phyloP scores from a whole-genome alignment of 2,888 invertebrate genomes.

The Linnaemya tessellans region DNA sequence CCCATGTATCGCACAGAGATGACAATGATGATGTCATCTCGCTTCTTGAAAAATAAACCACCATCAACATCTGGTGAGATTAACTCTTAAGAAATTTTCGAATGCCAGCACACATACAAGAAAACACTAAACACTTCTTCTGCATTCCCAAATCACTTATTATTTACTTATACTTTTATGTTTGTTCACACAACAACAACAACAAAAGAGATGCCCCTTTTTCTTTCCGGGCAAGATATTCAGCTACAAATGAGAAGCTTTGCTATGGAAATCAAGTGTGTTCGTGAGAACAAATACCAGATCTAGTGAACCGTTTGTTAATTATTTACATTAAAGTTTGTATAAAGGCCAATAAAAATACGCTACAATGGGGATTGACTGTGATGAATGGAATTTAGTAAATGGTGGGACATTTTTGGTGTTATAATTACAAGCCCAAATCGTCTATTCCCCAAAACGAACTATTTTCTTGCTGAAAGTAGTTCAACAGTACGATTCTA shows the following conservation, averaged over 20 bases:
- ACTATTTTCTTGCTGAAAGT: too few species aligned
- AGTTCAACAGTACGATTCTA: too few species aligned
- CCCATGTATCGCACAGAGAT: conserved; percentile 20
- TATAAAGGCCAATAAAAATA: neutral
- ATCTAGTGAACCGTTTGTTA: neutral
- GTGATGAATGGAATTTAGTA: neutral
- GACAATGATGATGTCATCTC: conserved; percentile 58
- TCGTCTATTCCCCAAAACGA: too few species aligned
- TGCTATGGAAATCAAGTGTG: conserved; percentile 35
- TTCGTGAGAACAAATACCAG: conserved; percentile 38
- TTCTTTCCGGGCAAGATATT: neutral
- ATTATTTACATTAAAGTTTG: conserved; percentile 12
- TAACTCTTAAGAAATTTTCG: conserved; percentile 77
- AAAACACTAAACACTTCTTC: conserved; percentile 26
- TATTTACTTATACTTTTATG: neutral
- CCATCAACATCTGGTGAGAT: conserved; percentile 83
- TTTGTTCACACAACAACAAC: conserved; percentile 40
- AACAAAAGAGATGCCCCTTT: conserved; percentile 16
- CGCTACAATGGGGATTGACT: too few species aligned
- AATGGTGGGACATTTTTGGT: too few species aligned
- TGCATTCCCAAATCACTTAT: conserved; percentile 39
- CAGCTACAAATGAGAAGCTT: neutral
- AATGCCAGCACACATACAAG: too few species aligned
- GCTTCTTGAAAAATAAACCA: conserved; percentile 57
- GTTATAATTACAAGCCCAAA: too few species aligned